Conservation (phyloP, 2,797 vertebrate genomes). For the Microtus californicus region DNA sequence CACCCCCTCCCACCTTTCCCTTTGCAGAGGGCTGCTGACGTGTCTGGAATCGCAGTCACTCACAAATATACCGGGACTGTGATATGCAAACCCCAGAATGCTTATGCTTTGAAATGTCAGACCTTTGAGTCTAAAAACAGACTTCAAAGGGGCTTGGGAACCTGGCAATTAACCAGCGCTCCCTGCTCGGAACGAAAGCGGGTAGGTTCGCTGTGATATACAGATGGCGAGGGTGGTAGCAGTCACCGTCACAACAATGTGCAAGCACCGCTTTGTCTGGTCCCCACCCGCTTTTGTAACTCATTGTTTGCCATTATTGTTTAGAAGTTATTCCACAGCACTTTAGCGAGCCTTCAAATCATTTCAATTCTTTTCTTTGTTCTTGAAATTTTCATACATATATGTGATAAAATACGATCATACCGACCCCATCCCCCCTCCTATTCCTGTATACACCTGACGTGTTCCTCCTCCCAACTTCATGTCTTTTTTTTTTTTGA, state of each 20-base stretch:
- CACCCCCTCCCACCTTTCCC: background rate
- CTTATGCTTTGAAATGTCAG: slow-evolving; percentile 70
- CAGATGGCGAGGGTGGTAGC: slow-evolving; percentile 58
- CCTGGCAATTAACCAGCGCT: slow-evolving; percentile 70
- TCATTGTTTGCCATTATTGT: slow-evolving; percentile 44
- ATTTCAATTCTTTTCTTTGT: background rate
- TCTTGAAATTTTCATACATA: background rate
- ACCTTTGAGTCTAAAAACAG: slow-evolving; percentile 71
- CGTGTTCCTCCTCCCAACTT: background rate
- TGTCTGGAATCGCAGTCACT: background rate
- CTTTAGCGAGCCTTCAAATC: background rate
- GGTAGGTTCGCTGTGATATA: slow-evolving; percentile 18
- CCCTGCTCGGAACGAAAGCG: slow-evolving; percentile 54
- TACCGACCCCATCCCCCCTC: background rate
- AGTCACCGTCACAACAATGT: slow-evolving; percentile 44
- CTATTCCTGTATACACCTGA: background rate
- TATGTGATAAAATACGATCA: background rate
- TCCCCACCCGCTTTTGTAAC: background rate
- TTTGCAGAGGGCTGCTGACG: background rate
- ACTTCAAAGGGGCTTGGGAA: slow-evolving; percentile 59
- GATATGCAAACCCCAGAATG: background rate
- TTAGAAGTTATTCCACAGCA: background rate
- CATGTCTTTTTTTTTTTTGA: background rate
- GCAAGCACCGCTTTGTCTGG: slow-evolving; percentile 53
- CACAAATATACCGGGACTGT: background rate